A percentile compares a stretch with the other conserved stretches of the same genome.
phyloP scores from a whole-genome alignment of 2,113 vertebrate genomes.

The Coptodon bakossiorum region DNA sequence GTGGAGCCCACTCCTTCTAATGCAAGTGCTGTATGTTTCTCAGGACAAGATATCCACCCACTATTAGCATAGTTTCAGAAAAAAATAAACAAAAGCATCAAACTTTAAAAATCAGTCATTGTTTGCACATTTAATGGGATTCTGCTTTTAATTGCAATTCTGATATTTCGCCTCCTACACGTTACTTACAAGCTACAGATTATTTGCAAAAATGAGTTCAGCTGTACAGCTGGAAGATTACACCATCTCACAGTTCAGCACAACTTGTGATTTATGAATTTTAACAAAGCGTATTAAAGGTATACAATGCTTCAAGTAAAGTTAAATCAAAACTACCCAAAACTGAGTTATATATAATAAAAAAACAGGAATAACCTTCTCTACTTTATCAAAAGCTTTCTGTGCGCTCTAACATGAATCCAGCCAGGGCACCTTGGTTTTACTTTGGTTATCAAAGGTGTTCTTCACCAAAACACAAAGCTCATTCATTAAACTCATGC shows the following conservation, averaged over 20 bases:
- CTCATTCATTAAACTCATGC: not conserved
- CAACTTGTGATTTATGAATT: not conserved
- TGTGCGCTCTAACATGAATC: not conserved
- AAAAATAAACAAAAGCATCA: not conserved
- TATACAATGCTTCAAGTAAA: not conserved
- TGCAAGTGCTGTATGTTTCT: not conserved
- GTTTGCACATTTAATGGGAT: not conserved
- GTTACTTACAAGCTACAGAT: not conserved
- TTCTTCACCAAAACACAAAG: not conserved
- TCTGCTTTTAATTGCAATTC: not conserved
- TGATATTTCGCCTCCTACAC: not conserved
- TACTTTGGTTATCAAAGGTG: not conserved
- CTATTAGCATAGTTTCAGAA: not conserved
- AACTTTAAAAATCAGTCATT: not conserved
- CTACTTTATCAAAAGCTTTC: not conserved
- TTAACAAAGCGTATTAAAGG: not conserved
- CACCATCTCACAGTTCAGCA: not conserved
- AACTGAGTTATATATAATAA: not conserved
- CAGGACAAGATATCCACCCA: not conserved
- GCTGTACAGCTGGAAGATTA: not conserved
- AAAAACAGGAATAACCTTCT: not conserved
- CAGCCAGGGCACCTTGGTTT: conserved; percentile 25
- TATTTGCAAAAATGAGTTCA: not conserved
- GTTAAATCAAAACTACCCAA: not conserved
- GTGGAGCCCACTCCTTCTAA: not conserved